Evolutionary conservation across 1,140 invertebrate species (phyloP), one percentile per base, ranked within the genome.

Genomic region (Calephelis virginiensis): DNA sequence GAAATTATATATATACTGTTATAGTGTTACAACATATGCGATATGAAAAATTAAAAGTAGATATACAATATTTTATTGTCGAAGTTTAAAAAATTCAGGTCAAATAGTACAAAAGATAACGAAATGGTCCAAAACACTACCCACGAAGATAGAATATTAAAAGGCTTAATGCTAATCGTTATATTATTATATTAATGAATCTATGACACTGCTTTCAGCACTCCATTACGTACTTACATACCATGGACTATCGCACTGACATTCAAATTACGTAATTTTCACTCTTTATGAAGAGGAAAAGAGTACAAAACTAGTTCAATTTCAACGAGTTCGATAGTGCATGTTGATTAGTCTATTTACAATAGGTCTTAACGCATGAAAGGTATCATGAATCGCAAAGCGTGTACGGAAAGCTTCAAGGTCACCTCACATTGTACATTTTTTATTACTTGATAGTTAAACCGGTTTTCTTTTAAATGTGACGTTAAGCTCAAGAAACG

Each of bases 1-100:
- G 61, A 75, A 75, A 64, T 64, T 50, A 68, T 53, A 66, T 40
- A 40, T 8, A 43, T 43, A 43, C 40, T 43, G 40, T 43, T 43
- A 28, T 28, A 66, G 71, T 70, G 49, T 53, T 60, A 60, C 46
- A 17, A 28, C 50, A 69, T 67, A 73, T 56, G 65, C 28, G 69
- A 70, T 69, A 65, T 49, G n/a, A 64, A 43, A 64, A 43, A 64
- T 45, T 56, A 70, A 71, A 74, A 72, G 48, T 67, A 70, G 67
- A 73, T 69, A 64, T 73, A 73, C 66, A 68, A 77, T 12, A 66
- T 75, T 82, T 85, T 87, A 87, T 83, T 85, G 80, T 82, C 80
- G 68, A 83, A 87, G 75, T 83, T 83, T 72, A 77, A 80, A 77
- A 53, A 53, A 56, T 64, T 50, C 63, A 64, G 63, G 50, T 64